phyloP scores from a whole-genome alignment of 2,888 invertebrate genomes.

The Laothoe populi region DNA sequence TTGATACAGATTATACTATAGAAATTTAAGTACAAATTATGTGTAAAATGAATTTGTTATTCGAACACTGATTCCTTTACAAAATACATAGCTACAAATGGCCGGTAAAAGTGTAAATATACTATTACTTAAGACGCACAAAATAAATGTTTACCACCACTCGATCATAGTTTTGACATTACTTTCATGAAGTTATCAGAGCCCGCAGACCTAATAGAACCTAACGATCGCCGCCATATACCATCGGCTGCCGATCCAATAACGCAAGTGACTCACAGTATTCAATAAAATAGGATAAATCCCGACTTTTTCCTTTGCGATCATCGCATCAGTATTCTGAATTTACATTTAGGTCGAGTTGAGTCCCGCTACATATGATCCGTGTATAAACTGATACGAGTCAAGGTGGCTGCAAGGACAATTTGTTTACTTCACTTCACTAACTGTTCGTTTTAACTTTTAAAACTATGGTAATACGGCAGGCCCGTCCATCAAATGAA shows the following conservation, averaged over 20 bases:
- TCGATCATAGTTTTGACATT: constrained; percentile 37
- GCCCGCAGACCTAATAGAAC: constrained; percentile 22
- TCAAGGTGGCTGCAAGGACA: constrained; percentile 67
- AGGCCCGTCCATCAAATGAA: constrained; percentile 45
- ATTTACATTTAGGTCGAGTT: constrained; percentile 50
- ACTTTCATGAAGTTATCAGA: constrained; percentile 22
- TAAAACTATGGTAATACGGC: constrained; percentile 65
- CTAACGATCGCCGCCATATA: constrained; percentile 26
- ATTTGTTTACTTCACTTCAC: constrained; percentile 65
- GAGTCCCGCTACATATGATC: constrained; percentile 45
- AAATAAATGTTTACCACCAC: constrained; percentile 25
- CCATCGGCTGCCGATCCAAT: constrained; percentile 28
- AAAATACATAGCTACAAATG: neutral
- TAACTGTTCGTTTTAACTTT: constrained; percentile 53
- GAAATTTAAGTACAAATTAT: neutral
- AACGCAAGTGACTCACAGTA: constrained; percentile 26
- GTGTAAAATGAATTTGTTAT: neutral
- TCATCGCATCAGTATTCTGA: constrained; percentile 56
- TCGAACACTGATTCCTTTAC: neutral
- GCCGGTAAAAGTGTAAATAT: constrained; percentile 2
- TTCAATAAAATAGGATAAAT: constrained; percentile 34
- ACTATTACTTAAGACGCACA: neutral
- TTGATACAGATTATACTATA: too few relatives aligned
- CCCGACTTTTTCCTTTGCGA: constrained; percentile 41
- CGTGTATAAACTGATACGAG: constrained; percentile 24